Evolutionary conservation across 2,113 vertebrate genomes (phyloP).

Genomic region (Aepyceros melampus): DNA sequence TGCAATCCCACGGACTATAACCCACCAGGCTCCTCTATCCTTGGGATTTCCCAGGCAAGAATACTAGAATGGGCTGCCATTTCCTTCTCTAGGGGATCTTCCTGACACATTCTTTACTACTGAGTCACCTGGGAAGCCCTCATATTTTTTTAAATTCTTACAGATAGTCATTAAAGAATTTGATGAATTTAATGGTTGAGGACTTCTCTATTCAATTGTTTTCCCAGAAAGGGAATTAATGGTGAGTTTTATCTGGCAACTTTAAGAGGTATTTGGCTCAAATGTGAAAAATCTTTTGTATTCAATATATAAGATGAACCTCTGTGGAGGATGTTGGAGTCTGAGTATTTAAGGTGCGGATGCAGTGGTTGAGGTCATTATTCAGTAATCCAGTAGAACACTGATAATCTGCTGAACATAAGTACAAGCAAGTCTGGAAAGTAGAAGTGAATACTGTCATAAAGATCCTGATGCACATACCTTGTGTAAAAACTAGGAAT

Average conservation of each 20-base stretch:
- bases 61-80: neutral
- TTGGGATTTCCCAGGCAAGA: neutral
- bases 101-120: neutral
- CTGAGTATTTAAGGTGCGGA: neutral
- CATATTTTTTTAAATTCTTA: slow-evolving; percentile 17
- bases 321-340: neutral
- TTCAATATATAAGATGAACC: neutral
- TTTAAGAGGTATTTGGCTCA: neutral
- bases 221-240: neutral
- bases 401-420: neutral
- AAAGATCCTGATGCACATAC: neutral
- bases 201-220: slow-evolving; percentile 2
- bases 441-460: neutral
- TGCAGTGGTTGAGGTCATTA: neutral
- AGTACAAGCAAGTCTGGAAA: neutral
- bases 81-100: neutral
- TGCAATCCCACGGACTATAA: neutral
- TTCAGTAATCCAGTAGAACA: neutral
- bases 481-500: neutral
- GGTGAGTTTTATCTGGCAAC: neutral
- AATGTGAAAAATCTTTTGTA: neutral
- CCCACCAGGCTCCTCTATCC: neutral
- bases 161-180: neutral
- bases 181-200: neutral
- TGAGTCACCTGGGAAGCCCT: neutral